A percentile compares a stretch with the other conserved stretches of the same genome.
Conservation (phyloP, 2,797 vertebrate species). For the Sebastes baramenuke region DNA sequence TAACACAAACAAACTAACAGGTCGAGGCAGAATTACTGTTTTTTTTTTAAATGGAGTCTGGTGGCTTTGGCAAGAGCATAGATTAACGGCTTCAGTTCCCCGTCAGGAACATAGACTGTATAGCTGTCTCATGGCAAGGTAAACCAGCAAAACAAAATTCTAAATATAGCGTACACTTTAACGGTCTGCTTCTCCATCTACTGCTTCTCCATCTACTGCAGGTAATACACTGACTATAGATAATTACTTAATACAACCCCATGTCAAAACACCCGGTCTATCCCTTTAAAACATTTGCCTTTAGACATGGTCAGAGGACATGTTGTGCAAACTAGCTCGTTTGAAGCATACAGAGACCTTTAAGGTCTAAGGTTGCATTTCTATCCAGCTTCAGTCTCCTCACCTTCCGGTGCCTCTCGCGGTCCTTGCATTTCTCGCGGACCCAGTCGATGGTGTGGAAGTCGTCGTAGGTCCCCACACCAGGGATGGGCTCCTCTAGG, state of each 20-base stretch:
- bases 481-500: constrained; percentile 96
- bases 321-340: no score
- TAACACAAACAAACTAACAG: no score
- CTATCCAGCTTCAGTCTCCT: rapidly evolving
- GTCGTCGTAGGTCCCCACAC: constrained; percentile 97
- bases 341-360: neutral
- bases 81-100: neutral
- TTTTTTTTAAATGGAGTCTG: no score
- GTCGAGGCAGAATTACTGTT: no score
- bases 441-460: constrained; percentile 99
- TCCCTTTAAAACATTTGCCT: neutral
- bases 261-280: neutral
- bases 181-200: neutral
- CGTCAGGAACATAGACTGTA: no score
- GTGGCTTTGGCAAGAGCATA: no score
- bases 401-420: constrained; percentile 96
- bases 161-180: neutral
- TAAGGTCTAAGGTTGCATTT: neutral
- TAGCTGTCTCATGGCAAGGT: neutral
- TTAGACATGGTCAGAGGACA: neutral
- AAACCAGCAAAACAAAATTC: neutral
- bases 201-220: neutral
- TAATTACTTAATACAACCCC: neutral
- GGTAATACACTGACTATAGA: neutral
- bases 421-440: constrained; percentile 97